phyloP scores from a whole-genome alignment of 2,797 vertebrate species.

The Dicrostonyx torquatus region DNA sequence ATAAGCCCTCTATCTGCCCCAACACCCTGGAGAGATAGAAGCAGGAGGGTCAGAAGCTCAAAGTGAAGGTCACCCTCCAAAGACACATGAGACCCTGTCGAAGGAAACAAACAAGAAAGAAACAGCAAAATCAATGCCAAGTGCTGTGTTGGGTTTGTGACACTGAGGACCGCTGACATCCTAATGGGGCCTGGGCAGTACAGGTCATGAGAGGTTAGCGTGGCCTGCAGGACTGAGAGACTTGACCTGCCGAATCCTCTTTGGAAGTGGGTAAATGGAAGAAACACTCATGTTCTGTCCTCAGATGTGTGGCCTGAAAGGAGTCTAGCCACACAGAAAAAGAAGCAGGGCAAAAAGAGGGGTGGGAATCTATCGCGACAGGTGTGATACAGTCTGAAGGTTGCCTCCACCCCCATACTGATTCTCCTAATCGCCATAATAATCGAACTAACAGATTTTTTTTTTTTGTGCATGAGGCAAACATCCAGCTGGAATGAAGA shows the following conservation, averaged over 20 bases:
- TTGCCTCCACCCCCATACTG: neutral
- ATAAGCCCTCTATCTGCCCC: too few relatives aligned
- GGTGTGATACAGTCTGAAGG: neutral
- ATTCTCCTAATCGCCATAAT: neutral
- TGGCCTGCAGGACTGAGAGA: neutral
- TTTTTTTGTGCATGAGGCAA: neutral
- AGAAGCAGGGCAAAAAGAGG: neutral
- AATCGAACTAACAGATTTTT: neutral
- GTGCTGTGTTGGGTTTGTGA: neutral
- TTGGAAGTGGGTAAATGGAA: neutral
- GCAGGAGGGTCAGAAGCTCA: neutral
- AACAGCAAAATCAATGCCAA: neutral
- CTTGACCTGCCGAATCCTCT: neutral
- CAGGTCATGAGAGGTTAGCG: neutral
- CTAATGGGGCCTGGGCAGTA: neutral
- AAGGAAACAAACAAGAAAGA: neutral
- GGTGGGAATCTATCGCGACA: neutral
- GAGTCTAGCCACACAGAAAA: neutral
- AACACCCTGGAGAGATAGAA: neutral
- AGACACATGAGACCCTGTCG: neutral
- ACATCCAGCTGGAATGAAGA: neutral
- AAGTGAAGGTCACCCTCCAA: neutral
- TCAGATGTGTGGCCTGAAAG: neutral
- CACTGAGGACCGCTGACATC: neutral
- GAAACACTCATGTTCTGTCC: neutral